A percentile compares a stretch with the other conserved stretches of the same genome.
Conservation (phyloP, 2,113 vertebrate species). For the Gavialis gangeticus region DNA sequence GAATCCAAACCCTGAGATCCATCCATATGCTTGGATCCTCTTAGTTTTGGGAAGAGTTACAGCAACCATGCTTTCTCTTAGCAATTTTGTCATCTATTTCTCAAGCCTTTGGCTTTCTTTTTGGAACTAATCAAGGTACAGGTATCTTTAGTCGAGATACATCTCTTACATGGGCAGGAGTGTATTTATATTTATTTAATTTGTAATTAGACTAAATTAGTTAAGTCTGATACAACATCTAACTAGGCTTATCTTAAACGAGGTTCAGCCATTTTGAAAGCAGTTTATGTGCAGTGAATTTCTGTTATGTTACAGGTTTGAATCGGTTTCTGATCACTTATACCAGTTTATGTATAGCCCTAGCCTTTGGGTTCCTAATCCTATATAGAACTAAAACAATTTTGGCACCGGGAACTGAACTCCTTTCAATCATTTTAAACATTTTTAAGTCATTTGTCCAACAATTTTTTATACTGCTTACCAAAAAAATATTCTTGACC, state of each 20-base stretch:
- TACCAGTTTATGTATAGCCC: too few relatives aligned
- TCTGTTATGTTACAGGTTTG: too few relatives aligned
- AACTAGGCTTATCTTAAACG: too few relatives aligned
- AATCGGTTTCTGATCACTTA: too few relatives aligned
- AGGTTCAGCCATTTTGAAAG: too few relatives aligned
- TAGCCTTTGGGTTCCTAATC: too few relatives aligned
- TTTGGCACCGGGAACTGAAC: background rate
- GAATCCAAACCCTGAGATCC: background rate
- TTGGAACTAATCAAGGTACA: background rate
- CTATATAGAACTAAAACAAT: slow-evolving; percentile 1
- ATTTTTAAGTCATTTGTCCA: background rate
- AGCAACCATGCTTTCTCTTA: background rate
- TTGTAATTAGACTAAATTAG: too few relatives aligned
- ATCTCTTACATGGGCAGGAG: too few relatives aligned
- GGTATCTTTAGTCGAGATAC: too few relatives aligned
- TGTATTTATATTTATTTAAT: too few relatives aligned
- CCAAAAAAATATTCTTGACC: background rate
- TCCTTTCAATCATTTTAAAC: background rate
- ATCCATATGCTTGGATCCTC: background rate
- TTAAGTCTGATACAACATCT: too few relatives aligned
- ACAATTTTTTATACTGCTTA: background rate
- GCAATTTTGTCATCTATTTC: background rate
- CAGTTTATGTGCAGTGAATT: too few relatives aligned
- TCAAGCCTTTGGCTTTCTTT: background rate
- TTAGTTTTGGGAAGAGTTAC: background rate